Conservation (phyloP, 1,140 invertebrate species). For the Trichogramma pretiosum region DNA sequence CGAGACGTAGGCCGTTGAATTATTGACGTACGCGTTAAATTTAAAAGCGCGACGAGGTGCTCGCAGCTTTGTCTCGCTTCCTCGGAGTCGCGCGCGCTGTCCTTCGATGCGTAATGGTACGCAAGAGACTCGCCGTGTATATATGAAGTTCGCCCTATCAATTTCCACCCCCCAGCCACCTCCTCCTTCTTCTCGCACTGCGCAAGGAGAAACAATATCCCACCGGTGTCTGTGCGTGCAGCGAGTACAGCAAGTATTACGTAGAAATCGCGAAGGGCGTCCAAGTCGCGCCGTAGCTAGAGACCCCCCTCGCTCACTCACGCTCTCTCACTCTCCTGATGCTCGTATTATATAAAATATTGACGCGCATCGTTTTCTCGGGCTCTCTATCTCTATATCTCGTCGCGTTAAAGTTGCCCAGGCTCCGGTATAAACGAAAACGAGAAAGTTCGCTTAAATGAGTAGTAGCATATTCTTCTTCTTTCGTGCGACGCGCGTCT, state of each 20-base stretch:
- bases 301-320: constrained; percentile 16
- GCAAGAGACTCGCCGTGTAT: no score
- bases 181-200: no score
- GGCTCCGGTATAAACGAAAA: constrained; percentile 17
- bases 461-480: no score
- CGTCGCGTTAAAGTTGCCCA: no score
- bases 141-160: constrained; percentile 31
- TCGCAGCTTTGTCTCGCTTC: constrained; percentile 26
- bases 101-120: constrained; percentile 19
- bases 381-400: no score
- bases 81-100: no score
- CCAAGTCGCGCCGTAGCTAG: neutral
- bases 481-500: no score
- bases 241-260: constrained; percentile 20
- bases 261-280: neutral
- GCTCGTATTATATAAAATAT: constrained; percentile 27
- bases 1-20: constrained; percentile 29
- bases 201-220: constrained; percentile 32
- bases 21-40: constrained; percentile 32
- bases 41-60: constrained; percentile 25
- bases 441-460: no score
- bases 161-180: constrained; percentile 23
- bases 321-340: constrained; percentile 19
- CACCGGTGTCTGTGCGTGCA: constrained; percentile 26
- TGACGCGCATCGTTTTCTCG: constrained; percentile 25